Conservation (phyloP, 2,888 invertebrate species). For the Amphipoea oculea region DNA sequence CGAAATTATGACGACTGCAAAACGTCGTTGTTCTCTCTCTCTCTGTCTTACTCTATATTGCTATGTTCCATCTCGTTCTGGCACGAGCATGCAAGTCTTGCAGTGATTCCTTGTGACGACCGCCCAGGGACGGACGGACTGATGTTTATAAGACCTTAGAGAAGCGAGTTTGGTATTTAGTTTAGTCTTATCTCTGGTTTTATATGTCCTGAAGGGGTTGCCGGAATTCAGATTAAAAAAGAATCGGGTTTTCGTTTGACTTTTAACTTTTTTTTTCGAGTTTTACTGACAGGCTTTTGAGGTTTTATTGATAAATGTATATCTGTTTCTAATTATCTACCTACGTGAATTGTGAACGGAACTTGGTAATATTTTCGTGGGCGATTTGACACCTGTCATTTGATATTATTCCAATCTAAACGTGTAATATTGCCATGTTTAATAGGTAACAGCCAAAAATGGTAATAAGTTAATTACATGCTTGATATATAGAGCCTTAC, state of each 20-base stretch:
- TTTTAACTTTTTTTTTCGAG: conserved; percentile 35
- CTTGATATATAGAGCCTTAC: conserved; percentile 22
- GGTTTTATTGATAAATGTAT: conserved; percentile 17
- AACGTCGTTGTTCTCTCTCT: conserved; percentile 79
- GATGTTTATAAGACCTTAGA: conserved; percentile 82
- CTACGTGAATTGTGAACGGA: conserved; percentile 40
- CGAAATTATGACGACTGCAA: conserved; percentile 91
- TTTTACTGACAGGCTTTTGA: conserved; percentile 4
- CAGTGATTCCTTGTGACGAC: conserved; percentile 84
- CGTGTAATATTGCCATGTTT: conserved; percentile 31
- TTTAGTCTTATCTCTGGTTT: conserved; percentile 79
- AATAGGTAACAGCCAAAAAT: conserved; percentile 49
- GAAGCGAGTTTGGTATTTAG: conserved; percentile 82
- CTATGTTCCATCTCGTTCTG: conserved; percentile 68
- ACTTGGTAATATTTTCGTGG: conserved; percentile 45
- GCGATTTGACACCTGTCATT: conserved; percentile 55
- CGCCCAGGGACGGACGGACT: conserved; percentile 77
- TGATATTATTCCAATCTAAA: conserved; percentile 38
- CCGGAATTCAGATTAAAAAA: conserved; percentile 74
- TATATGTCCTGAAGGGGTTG: conserved; percentile 77
- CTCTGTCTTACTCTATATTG: conserved; percentile 59
- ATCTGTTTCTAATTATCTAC: conserved; percentile 36
- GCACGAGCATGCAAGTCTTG: conserved; percentile 78
- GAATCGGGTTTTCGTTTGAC: conserved; percentile 63
- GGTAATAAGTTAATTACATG: conserved; percentile 38